Evolutionary conservation across 2,888 invertebrate genomes (phyloP).

Genomic region (Acleris emargana): DNA sequence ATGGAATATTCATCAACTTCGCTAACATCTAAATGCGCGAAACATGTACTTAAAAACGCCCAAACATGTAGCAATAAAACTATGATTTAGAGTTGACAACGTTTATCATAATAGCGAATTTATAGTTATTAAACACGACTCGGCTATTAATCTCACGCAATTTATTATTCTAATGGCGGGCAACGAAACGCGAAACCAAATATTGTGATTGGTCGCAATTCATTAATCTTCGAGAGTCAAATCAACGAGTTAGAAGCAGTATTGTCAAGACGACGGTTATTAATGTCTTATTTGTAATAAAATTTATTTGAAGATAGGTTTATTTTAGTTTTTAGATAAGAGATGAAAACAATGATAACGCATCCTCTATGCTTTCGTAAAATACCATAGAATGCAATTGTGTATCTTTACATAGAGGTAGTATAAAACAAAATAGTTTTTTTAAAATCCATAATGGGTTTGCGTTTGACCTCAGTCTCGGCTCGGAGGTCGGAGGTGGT

Average conservation of each 20-base stretch:
- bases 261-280: conserved; percentile 23
- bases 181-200: conserved; percentile 12
- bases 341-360: too few relatives aligned
- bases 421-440: too few relatives aligned
- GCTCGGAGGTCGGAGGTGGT: too few relatives aligned
- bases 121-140: conserved; percentile 5
- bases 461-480: too few relatives aligned
- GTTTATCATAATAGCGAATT: conserved; percentile 1
- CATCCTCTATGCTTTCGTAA: too few relatives aligned
- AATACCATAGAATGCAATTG: too few relatives aligned
- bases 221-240: conserved; percentile 17
- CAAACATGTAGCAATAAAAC: neutral
- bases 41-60: neutral
- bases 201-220: conserved; percentile 18
- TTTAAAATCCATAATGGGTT: too few relatives aligned
- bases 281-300: neutral
- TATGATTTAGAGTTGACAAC: conserved; percentile 2
- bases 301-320: neutral
- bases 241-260: conserved; percentile 5
- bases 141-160: conserved; percentile 4
- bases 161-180: conserved; percentile 8
- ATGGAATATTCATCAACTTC: too few relatives aligned
- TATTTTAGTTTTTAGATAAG: too few relatives aligned
- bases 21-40: neutral
- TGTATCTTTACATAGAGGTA: too few relatives aligned